Evolutionary conservation across 37 sponge, comb jelly and placozoan genomes (phyloP).

Genomic region (Hexactinellida sp.): DNA sequence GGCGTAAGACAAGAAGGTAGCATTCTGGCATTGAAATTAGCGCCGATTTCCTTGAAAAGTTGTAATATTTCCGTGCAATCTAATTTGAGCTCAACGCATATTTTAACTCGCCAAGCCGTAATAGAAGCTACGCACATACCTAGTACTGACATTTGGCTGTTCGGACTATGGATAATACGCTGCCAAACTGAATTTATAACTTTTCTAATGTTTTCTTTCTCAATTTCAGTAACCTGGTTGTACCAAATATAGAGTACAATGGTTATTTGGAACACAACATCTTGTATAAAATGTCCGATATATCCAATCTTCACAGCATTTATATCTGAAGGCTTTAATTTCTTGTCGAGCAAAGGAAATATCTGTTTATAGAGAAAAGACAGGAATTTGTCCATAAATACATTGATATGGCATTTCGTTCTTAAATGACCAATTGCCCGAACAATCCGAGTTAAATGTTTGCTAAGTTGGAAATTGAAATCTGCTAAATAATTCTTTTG

Average conservation of each 20-base stretch:
- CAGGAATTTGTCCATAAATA: neutral
- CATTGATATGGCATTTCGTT: neutral
- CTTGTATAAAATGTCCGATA: neutral
- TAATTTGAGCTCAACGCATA: neutral
- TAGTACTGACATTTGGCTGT: neutral
- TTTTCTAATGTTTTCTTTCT: neutral
- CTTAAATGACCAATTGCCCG: neutral
- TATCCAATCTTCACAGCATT: neutral
- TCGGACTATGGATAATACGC: neutral
- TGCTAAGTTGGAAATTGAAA: slow-evolving; percentile 2
- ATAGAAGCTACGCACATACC: neutral
- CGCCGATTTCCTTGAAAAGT: neutral
- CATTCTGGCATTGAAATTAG: neutral
- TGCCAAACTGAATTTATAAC: neutral
- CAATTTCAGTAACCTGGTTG: neutral
- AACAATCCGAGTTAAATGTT: neutral
- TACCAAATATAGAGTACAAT: neutral
- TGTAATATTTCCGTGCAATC: neutral
- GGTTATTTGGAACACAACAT: neutral
- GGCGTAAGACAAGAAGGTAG: neutral
- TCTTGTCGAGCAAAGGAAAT: neutral
- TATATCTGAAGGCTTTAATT: neutral
- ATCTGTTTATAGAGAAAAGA: neutral
- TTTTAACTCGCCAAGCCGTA: neutral
- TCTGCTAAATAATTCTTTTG: neutral